Evolutionary conservation across 2,888 invertebrate genomes (phyloP).

Genomic region (Micropterix aruncella): DNA sequence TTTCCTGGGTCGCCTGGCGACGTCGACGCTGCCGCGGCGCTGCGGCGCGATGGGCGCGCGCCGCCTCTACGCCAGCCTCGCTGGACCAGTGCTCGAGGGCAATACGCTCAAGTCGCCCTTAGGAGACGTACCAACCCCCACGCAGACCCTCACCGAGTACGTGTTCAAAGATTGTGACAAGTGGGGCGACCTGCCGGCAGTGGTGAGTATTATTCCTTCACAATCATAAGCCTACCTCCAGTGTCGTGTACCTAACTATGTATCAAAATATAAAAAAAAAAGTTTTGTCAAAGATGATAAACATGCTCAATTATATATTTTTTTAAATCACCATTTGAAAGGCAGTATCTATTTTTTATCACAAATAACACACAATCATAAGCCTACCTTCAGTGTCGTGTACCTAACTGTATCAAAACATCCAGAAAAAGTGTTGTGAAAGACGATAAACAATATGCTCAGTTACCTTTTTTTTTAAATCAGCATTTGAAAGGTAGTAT

Average conservation of each 20-base stretch:
- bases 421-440: no score
- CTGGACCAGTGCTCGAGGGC: constrained; percentile 21
- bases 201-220: constrained; percentile 38
- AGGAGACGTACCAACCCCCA: constrained; percentile 38
- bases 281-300: no score
- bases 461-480: no score
- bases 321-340: no score
- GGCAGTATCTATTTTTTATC: not conserved
- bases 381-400: not conserved
- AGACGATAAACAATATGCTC: no score
- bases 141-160: constrained; percentile 41
- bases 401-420: not conserved
- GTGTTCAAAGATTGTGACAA: constrained; percentile 40
- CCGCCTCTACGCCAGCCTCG: constrained; percentile 25
- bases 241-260: not conserved
- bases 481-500: no score
- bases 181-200: constrained; percentile 43
- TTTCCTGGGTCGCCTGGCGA: no score
- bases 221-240: not conserved
- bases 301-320: no score
- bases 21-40: not conserved
- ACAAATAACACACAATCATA: not conserved
- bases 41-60: not conserved
- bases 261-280: no score
- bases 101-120: constrained; percentile 28